Evolutionary conservation across 2,888 invertebrate genomes (phyloP), one percentile per base, ranked within the genome.

Genomic region (Ichneumoninae sp.): DNA sequence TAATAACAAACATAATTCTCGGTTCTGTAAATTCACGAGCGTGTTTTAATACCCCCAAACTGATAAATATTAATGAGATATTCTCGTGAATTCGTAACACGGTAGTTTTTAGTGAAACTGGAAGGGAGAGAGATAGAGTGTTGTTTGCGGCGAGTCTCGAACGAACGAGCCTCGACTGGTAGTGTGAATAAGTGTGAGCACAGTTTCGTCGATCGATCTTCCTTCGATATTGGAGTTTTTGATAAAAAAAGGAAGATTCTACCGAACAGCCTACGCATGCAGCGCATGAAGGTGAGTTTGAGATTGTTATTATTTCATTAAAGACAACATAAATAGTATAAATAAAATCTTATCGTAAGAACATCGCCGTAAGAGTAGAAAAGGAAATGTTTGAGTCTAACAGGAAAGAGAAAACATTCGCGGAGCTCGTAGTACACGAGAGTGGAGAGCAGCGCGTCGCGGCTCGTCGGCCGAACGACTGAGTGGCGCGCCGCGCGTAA

Each of bases 251-350:
- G 16, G 16, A 47, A 47, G 44, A 44, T 75, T 50, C 69, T 30
- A 60, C 36, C 66, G 87, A 85, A 88, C 86, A 87, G 88, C 88
- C 88, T 89, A 90, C 90, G 91, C 89, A 92, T 92, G 92, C 91
- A 89, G 90, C 88, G 74, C 70, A 70, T 79, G 80, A 78, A 86
- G 86, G 88, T 88, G 85, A 88, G 88, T 86, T 8, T 3, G 6
- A 10, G 19, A 57, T 8, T 68, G 47, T 52, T n/a, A 3, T 47
- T 69, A 16, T 47, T 26, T 1, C n/a, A 54, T 54, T 36, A 19
- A 19, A 7, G n/a, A 26, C 47, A 30, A 54, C 1, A 4, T 13
- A 10, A 36, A 44, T 54, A 80, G 16, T 47, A 16, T 4, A 4
- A 47, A 47, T 47, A 16, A 47, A 47, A 47, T 47, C 16, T 47